Evolutionary conservation across 2,888 invertebrate genomes (phyloP), one percentile per base, ranked within the genome.

Genomic region (Acanthosepion pharaonis): DNA sequence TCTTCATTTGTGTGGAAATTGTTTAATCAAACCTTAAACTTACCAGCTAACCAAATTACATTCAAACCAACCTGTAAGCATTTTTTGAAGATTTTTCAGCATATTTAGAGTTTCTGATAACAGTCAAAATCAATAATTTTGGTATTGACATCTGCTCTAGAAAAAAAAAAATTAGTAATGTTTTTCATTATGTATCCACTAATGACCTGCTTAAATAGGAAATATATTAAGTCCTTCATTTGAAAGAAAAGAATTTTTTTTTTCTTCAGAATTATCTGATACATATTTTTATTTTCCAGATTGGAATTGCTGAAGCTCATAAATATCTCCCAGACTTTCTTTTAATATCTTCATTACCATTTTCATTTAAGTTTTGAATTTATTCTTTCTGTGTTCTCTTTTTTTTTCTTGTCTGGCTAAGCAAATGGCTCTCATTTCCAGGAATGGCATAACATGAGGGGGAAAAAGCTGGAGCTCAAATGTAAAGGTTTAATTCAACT

Each of bases 301-400:
- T 78, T 33, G 78, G 78, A n/a, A 78, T 78, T n/a, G n/a, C 3
- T 8, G 11, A 6, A n/a, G n/a, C n/a, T 33, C n/a, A 78, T 78
- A 78, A 78, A 78, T 78, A 78, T 78, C 78, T 78, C 78, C n/a
- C n/a, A n/a, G 78, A 78, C 78, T 78, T n/a, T 78, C n/a, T 78
- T 78, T 33, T n/a, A 78, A 78, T n/a, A n/a, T 78, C 78, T 78
- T 78, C 78, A 78, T 78, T 33, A 78, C 78, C 78, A 78, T 78
- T 78, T 78, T 78, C n/a, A 78, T 78, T n/a, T n/a, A 33, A 78
- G 1, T n/a, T 78, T 78, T n/a, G 9, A 33, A 78, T 78, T 33
- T n/a, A 3, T 33, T n/a, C 78, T 9, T n/a, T 15, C 4, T 11
- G 20, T 23, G 5, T 59, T 59, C 3, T 33, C 33, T n/a, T 78